Evolutionary conservation across 2,113 vertebrate genomes (phyloP).

Genomic region (Rhinolophus ferrumequinum): DNA sequence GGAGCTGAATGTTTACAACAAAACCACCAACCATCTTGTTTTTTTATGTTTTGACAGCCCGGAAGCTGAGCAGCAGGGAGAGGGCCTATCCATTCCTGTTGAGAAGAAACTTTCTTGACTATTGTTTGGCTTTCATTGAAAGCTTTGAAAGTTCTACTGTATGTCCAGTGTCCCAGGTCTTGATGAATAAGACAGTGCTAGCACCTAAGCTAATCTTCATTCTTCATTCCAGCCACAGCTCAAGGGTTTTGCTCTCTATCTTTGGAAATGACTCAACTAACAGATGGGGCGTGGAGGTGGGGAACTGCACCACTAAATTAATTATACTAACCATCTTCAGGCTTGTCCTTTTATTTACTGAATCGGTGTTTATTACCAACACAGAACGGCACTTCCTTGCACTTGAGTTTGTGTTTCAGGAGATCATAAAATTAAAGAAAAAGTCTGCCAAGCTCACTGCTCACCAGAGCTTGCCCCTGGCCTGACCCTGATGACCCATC

Average conservation of each 20-base stretch:
- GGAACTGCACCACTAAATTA: not conserved
- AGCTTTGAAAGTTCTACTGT: not conserved
- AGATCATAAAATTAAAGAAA: constrained; percentile 62
- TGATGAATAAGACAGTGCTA: not conserved
- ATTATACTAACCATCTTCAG: constrained; percentile 21
- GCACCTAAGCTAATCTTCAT: not conserved
- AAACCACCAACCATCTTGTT: constrained; percentile 67
- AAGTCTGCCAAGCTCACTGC: not conserved
- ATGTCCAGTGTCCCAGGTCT: not conserved
- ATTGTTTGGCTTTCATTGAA: not conserved
- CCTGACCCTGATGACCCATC: not conserved
- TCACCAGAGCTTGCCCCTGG: not conserved
- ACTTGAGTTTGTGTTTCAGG: constrained; percentile 38
- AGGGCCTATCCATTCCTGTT: not conserved
- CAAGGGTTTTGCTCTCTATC: constrained; percentile 38
- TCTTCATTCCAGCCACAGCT: constrained; percentile 28
- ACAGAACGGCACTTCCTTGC: constrained; percentile 34
- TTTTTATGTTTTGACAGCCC: constrained; percentile 25
- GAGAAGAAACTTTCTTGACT: not conserved
- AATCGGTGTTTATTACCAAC: constrained; percentile 46
- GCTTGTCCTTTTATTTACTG: constrained; percentile 42
- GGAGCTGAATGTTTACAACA: constrained; percentile 57
- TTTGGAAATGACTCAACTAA: constrained; percentile 66
- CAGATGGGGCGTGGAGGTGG: not conserved
- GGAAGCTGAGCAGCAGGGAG: not conserved